Conservation (phyloP, 1,140 invertebrate species). For the Diorhabda elongata region DNA sequence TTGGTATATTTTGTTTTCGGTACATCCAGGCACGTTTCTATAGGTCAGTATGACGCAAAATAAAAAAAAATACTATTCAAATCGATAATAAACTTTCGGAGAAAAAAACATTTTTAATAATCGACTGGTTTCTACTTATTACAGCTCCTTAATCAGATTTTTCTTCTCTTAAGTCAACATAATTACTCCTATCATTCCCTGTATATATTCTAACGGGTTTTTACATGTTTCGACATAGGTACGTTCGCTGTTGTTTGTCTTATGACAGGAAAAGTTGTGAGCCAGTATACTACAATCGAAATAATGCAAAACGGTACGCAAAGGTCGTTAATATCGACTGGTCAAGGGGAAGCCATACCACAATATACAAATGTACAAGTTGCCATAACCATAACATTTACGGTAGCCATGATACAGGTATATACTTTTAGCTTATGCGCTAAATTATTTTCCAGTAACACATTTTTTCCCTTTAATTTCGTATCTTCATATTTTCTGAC, state of each 20-base stretch:
- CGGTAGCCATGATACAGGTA: constrained; percentile 69
- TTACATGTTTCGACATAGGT: constrained; percentile 47
- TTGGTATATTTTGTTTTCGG: constrained; percentile 86
- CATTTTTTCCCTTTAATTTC: too few species aligned
- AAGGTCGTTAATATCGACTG: constrained; percentile 19
- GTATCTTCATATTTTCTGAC: too few species aligned
- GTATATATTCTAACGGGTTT: too few species aligned
- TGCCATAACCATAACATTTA: constrained; percentile 62
- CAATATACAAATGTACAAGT: constrained; percentile 57
- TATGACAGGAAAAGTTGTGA: constrained; percentile 81
- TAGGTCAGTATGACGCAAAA: constrained; percentile 58
- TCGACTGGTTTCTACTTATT: too few species aligned
- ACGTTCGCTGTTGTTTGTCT: constrained; percentile 85
- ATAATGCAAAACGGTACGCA: constrained; percentile 32
- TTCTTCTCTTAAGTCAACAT: too few species aligned
- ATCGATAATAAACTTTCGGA: background rate
- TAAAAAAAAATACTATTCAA: background rate
- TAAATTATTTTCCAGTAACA: too few species aligned
- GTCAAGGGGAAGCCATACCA: constrained; percentile 16
- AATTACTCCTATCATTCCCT: too few species aligned
- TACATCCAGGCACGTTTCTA: constrained; percentile 87
- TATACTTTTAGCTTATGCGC: background rate
- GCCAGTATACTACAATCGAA: constrained; percentile 44
- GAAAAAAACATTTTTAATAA: too few species aligned
- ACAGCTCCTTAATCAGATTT: too few species aligned